Evolutionary conservation across 2,113 vertebrate genomes (phyloP).

Genomic region (Sylvilagus bachmani): DNA sequence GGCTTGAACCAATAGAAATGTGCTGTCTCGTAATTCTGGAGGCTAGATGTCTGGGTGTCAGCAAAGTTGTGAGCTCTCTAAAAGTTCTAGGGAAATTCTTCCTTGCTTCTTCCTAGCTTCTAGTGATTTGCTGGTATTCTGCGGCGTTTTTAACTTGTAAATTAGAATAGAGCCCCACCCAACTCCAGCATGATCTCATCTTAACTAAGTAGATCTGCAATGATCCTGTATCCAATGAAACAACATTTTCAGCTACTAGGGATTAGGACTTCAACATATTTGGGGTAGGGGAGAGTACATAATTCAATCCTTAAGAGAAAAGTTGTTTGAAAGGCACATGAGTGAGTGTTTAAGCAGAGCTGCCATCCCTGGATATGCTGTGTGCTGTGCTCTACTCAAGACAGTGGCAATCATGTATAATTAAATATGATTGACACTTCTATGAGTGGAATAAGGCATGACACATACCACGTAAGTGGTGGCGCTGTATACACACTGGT

Average conservation of each 20-base stretch:
- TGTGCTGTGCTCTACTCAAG: conserved; percentile 12
- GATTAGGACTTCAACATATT: neutral
- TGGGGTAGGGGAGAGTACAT: too few species aligned
- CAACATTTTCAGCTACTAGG: neutral
- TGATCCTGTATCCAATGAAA: neutral
- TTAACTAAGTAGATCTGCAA: neutral
- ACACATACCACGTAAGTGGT: neutral
- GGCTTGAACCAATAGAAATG: neutral
- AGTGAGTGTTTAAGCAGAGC: neutral
- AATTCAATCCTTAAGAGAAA: neutral
- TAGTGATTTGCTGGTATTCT: neutral
- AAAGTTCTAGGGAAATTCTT: neutral
- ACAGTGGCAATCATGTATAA: neutral
- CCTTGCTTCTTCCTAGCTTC: neutral
- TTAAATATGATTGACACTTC: neutral
- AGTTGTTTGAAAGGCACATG: neutral
- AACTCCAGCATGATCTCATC: neutral
- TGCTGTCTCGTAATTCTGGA: neutral
- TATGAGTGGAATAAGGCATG: neutral
- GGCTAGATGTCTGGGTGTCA: neutral
- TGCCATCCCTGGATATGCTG: neutral
- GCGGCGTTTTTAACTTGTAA: neutral
- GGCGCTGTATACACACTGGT: too few species aligned
- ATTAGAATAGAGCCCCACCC: neutral
- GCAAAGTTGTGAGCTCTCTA: neutral